These are phyloP conservation scores for Emydocephalus ijimae DNA, from an alignment of 2,113 vertebrate genomes.

Conservation along the genomic window DNA sequence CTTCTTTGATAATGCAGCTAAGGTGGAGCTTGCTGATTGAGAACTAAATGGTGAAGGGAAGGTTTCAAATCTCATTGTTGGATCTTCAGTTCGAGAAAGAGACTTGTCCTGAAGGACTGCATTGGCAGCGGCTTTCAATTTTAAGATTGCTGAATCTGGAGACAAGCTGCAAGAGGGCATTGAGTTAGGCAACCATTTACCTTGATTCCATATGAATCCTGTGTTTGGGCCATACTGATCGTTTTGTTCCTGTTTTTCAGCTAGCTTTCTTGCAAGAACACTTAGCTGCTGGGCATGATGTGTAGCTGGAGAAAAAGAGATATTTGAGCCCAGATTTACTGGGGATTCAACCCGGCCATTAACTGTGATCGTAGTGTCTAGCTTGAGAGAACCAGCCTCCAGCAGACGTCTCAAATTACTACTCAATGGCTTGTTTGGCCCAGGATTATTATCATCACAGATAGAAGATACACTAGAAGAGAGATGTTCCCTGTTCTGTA, in stretches of 20 bases:
- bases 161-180: slow-evolving; percentile 85
- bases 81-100: slow-evolving; percentile 82
- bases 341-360: slow-evolving; percentile 82
- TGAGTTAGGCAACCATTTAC: slow-evolving; percentile 89
- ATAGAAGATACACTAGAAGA: slow-evolving; percentile 87
- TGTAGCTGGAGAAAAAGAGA: slow-evolving; percentile 87
- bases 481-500: slow-evolving; percentile 83
- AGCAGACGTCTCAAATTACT: slow-evolving; percentile 92
- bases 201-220: slow-evolving; percentile 92
- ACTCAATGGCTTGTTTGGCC: slow-evolving; percentile 88
- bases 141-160: slow-evolving; percentile 95
- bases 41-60: slow-evolving; percentile 95
- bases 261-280: slow-evolving; percentile 92
- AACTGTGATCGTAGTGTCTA: slow-evolving; percentile 76
- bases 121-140: slow-evolving; percentile 95
- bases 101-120: slow-evolving; percentile 95
- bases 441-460: slow-evolving; percentile 83
- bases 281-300: slow-evolving; percentile 96
- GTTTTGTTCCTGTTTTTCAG: slow-evolving; percentile 82
- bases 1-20: slow-evolving; percentile 98
- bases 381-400: slow-evolving; percentile 91
- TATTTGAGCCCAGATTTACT: slow-evolving; percentile 72
- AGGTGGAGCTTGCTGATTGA: slow-evolving; percentile 95
- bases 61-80: slow-evolving; percentile 86
- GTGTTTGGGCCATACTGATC: slow-evolving; percentile 74